Conservation (phyloP, 2,113 vertebrate species). For the zebrafish (Danio rerio) region DNA sequence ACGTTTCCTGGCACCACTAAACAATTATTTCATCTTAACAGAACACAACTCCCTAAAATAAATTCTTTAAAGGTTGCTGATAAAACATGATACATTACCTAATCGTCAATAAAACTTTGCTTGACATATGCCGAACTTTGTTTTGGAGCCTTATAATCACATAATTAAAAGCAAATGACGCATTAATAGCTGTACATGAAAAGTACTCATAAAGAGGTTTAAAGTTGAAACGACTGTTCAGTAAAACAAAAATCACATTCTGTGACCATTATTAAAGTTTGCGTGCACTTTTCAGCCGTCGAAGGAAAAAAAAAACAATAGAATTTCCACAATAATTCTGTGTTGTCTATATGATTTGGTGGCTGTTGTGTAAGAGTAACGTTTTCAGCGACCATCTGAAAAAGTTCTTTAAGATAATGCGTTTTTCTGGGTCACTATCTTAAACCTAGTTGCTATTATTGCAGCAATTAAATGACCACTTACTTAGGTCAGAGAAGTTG, state of each 20-base stretch:
- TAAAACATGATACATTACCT: conserved; percentile 26
- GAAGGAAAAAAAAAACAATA: background rate
- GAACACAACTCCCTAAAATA: background rate
- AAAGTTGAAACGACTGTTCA: no score
- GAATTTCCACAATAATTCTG: background rate
- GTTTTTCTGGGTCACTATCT: background rate
- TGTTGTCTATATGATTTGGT: background rate
- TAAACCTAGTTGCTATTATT: background rate
- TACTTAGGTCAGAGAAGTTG: background rate
- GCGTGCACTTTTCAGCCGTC: background rate
- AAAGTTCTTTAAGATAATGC: background rate
- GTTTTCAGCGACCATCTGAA: background rate
- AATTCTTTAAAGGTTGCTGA: background rate
- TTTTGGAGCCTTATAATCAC: background rate
- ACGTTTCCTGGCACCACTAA: background rate
- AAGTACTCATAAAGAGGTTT: background rate
- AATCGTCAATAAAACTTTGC: conserved; percentile 6
- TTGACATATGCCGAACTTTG: background rate
- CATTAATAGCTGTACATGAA: background rate
- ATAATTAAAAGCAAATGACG: conserved; percentile 7
- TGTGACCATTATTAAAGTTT: background rate
- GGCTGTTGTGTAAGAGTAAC: background rate
- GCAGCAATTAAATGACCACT: background rate
- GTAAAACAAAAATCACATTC: background rate
- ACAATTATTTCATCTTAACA: conserved; percentile 13